Conservation (phyloP, 35 echinoderm and acorn worm genomes). For the Ptychodera flava region DNA sequence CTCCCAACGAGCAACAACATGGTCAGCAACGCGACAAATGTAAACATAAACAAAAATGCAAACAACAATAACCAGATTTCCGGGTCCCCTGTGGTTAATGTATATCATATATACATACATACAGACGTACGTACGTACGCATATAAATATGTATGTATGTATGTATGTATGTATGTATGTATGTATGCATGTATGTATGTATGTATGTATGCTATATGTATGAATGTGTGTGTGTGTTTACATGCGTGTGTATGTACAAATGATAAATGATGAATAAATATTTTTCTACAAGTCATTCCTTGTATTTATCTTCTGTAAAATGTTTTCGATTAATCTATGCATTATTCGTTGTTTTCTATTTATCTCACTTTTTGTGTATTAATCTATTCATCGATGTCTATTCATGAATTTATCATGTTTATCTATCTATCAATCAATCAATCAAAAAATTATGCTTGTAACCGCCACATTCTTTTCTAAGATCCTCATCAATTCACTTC, state of each 20-base stretch:
- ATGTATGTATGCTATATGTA: not conserved
- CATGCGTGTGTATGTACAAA: not conserved
- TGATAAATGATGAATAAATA: too few species aligned
- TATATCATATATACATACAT: not conserved
- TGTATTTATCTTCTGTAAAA: too few species aligned
- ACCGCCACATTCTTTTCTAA: too few species aligned
- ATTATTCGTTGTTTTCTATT: too few species aligned
- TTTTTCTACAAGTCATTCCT: too few species aligned
- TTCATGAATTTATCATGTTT: too few species aligned
- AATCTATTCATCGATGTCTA: too few species aligned
- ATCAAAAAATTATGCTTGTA: too few species aligned
- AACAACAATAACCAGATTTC: not conserved
- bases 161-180: conserved; percentile 2
- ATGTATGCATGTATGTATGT: not conserved
- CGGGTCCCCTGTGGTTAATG: not conserved
- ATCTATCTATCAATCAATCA: too few species aligned
- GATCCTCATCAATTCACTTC: too few species aligned
- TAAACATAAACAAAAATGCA: not conserved
- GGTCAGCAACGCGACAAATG: not conserved
- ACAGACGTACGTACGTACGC: not conserved
- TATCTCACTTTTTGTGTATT: too few species aligned
- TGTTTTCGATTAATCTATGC: too few species aligned
- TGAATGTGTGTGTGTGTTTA: not conserved
- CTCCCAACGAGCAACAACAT: not conserved
- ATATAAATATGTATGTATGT: not conserved